Evolutionary conservation across 2,888 invertebrate species (phyloP).

Genomic region (Phymatocera aterrima): DNA sequence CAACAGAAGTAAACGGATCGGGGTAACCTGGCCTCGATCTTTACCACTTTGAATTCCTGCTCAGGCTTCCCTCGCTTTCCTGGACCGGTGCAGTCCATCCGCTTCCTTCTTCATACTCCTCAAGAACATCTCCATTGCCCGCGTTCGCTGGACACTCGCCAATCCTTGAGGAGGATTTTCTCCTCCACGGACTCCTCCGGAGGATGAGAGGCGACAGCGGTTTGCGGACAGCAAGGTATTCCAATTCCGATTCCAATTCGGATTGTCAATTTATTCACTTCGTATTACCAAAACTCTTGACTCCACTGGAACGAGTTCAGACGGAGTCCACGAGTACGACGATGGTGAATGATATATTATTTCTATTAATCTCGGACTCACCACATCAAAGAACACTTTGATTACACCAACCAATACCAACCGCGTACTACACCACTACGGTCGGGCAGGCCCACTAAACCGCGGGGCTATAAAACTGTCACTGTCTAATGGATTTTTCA

Average conservation of each 20-base stretch:
- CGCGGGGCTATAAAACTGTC: constrained; percentile 27
- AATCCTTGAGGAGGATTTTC: too few species aligned
- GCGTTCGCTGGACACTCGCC: too few species aligned
- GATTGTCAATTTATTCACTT: neutral
- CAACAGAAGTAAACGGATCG: neutral
- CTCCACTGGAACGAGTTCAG: neutral
- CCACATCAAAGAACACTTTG: constrained; percentile 23
- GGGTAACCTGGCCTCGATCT: too few species aligned
- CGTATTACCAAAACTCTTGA: neutral
- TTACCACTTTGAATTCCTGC: too few species aligned
- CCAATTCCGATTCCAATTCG: too few species aligned
- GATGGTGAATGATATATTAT: constrained; percentile 29
- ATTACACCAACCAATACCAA: neutral
- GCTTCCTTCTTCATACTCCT: too few species aligned
- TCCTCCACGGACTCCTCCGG: too few species aligned
- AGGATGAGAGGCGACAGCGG: too few species aligned
- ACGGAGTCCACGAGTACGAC: neutral
- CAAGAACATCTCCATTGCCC: too few species aligned
- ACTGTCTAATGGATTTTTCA: constrained; percentile 21
- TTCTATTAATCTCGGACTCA: constrained; percentile 1
- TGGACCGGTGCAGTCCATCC: too few species aligned
- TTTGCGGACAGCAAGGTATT: too few species aligned
- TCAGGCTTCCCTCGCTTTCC: too few species aligned
- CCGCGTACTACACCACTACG: neutral
- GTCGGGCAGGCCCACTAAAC: neutral